Evolutionary conservation across 2,797 vertebrate species (phyloP).

Genomic region (Antennarius maculatus): DNA sequence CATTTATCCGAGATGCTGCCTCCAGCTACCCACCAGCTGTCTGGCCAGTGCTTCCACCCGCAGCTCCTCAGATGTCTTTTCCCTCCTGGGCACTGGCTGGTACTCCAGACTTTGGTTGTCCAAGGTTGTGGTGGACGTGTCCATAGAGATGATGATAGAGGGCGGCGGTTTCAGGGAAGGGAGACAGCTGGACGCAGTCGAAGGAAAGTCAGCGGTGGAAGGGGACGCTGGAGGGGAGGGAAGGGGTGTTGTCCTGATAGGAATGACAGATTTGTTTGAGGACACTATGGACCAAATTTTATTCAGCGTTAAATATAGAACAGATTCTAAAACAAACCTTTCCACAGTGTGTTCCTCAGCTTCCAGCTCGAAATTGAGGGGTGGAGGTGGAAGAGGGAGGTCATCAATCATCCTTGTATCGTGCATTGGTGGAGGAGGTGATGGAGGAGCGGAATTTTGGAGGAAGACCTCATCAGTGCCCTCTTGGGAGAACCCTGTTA

Average conservation of each 20-base stretch:
- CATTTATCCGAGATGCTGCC: neutral
- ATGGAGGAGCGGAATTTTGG: constrained; percentile 35
- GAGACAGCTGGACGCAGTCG: neutral
- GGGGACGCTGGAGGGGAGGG: constrained; percentile 6
- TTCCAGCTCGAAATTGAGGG: constrained; percentile 32
- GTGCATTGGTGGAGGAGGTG: constrained; percentile 45
- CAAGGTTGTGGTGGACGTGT: neutral
- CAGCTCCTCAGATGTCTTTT: constrained; percentile 85
- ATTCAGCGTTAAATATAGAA: neutral
- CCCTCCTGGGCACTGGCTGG: constrained; percentile 65
- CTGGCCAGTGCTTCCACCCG: constrained; percentile 86
- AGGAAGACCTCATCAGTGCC: constrained; percentile 87
- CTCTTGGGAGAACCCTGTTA: constrained; percentile 37
- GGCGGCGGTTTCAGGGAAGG: constrained; percentile 1
- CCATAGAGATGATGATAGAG: constrained; percentile 3
- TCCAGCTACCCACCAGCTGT: constrained; percentile 82
- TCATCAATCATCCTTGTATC: constrained; percentile 66
- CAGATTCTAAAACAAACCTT: constrained; percentile 44
- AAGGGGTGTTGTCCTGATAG: neutral
- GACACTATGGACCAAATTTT: neutral
- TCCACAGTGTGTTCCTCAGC: neutral
- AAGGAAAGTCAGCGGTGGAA: neutral
- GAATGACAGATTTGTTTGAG: neutral
- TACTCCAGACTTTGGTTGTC: constrained; percentile 59
- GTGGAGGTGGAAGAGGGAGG: constrained; percentile 48